Evolutionary conservation across 92 coral and sea anemone species (phyloP).

Genomic region (Heteractis magnifica): DNA sequence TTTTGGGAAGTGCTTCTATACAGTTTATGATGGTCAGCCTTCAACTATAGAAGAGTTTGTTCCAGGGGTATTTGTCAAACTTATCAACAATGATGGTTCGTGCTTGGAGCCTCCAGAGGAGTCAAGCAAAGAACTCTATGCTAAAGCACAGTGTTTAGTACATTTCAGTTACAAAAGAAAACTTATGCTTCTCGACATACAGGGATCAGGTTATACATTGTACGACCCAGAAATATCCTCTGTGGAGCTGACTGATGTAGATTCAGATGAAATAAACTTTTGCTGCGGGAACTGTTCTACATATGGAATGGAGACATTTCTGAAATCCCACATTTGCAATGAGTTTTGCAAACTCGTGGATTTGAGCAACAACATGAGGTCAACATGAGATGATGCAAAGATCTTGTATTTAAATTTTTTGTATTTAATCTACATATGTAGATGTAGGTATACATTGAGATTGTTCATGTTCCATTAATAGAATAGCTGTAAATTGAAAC

Average conservation of each 20-base stretch:
- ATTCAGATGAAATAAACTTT: slow-evolving; percentile 24
- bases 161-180: slow-evolving; percentile 37
- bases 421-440: background rate
- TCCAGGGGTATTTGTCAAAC: slow-evolving; percentile 40
- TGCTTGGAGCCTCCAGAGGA: slow-evolving; percentile 28
- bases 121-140: slow-evolving; percentile 21
- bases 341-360: slow-evolving; percentile 26
- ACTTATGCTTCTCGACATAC: slow-evolving; percentile 52
- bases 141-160: slow-evolving; percentile 35
- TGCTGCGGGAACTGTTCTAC: slow-evolving; percentile 37
- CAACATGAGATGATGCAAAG: background rate
- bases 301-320: slow-evolving; percentile 19
- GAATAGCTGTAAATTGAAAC: background rate
- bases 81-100: slow-evolving; percentile 40
- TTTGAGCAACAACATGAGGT: background rate
- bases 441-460: background rate
- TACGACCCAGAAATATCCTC: slow-evolving; percentile 56
- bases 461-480: background rate
- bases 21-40: slow-evolving; percentile 22
- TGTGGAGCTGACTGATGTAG: background rate
- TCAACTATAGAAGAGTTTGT: slow-evolving; percentile 51
- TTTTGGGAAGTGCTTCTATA: slow-evolving; percentile 38
- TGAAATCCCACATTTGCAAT: slow-evolving; percentile 27
- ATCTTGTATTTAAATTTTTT: background rate
- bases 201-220: slow-evolving; percentile 32